Base-by-base conservation (phyloP, 2,113 vertebrate species). In the Tenrec ecaudatus region DNA sequence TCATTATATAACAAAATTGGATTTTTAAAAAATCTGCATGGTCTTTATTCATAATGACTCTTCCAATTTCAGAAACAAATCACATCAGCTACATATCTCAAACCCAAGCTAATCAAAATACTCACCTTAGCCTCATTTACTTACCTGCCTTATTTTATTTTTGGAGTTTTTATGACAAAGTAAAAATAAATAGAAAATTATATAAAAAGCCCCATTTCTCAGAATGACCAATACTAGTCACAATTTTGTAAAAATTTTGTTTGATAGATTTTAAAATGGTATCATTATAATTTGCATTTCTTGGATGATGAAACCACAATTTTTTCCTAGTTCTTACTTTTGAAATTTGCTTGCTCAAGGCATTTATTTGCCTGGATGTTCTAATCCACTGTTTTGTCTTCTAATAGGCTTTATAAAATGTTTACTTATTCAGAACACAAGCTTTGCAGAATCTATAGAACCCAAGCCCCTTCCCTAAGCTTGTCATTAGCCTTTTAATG, bases 71-170 rank as follows among this genome's bases (percentile, higher is more conserved):
- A 27, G 36, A 76, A 79, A 8, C 86, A 76, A 77, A 93, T 43
- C 2, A 36, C 36, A 1, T 86, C 25, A 80, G n/a, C n/a, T 43
- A 36, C 10, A 82, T 43, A 43, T 86, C 57, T 33, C 58, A 91
- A 88, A 43, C 10, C 60, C 25, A 64, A 91, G 82, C 43, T 73
- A 76, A 82, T 83, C 75, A 76, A 80, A 93, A 80, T 0, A 79
- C 38, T 64, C 33, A 76, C 12, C 27, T 17, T 92, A 8, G 14
- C 89, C 92, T 91, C 77, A 89, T 22, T 92, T 80, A 89, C 22
- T 92, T 69, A 76, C n/a, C 36, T 40, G 17, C 14, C 89, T 87
- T 73, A 53, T 40, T 80, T 71, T 79, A 80, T 78, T 89, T 94
- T 27, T 91, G 25, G 22, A 71, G 14, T 31, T 3, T 66, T 93